Evolutionary conservation across 2,888 invertebrate species (phyloP).

Genomic region (Antheraea assamensis): DNA sequence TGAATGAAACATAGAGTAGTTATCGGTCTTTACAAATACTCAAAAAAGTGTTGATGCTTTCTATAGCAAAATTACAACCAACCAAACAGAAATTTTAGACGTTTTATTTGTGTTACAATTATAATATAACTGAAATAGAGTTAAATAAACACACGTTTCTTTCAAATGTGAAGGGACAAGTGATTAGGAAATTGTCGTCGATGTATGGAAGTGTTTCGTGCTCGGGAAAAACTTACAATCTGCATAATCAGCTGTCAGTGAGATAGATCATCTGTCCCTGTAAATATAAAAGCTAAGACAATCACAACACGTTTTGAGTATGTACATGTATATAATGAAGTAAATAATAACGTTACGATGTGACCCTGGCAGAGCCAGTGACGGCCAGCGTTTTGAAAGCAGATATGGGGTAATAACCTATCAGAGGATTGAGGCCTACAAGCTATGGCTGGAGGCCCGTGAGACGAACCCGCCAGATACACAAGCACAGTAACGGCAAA

Average conservation of each 20-base stretch:
- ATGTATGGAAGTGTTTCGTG: constrained; percentile 77
- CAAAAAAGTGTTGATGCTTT: constrained; percentile 83
- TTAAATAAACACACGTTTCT: constrained; percentile 55
- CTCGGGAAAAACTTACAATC: constrained; percentile 80
- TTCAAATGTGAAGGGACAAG: constrained; percentile 52
- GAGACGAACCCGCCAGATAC: constrained; percentile 55
- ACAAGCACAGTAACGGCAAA: constrained; percentile 51
- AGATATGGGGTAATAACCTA: constrained; percentile 82
- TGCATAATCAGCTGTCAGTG: constrained; percentile 83
- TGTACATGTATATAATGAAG: constrained; percentile 66
- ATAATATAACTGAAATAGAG: constrained; percentile 71
- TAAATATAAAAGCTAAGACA: constrained; percentile 81
- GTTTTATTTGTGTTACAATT: constrained; percentile 69
- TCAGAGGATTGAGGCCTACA: constrained; percentile 63
- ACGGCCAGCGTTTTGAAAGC: constrained; percentile 55
- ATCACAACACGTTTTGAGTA: constrained; percentile 72
- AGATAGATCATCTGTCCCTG: constrained; percentile 82
- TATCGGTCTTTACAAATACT: constrained; percentile 72
- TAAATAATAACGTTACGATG: constrained; percentile 66
- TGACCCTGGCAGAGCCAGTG: constrained; percentile 58
- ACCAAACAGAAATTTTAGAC: constrained; percentile 78
- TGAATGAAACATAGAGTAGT: constrained; percentile 50
- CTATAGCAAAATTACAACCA: constrained; percentile 79
- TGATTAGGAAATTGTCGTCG: constrained; percentile 60
- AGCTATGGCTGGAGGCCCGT: constrained; percentile 72